A percentile compares a stretch with the other conserved stretches of the same genome.
Evolutionary conservation across 2,797 vertebrate species (phyloP).

Genomic region (Cyprinella venusta): DNA sequence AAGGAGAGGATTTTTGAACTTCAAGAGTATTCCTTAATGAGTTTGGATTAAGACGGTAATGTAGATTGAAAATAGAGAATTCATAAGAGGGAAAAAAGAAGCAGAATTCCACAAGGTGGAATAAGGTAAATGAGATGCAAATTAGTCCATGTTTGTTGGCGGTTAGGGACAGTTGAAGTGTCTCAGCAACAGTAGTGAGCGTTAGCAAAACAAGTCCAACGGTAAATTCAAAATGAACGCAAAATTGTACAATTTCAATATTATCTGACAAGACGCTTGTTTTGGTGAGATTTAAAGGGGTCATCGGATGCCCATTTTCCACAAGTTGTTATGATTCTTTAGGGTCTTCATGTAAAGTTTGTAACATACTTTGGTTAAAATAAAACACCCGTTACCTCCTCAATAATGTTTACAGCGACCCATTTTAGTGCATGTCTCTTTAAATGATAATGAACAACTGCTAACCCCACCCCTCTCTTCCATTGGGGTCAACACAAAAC

Average conservation of each 20-base stretch:
- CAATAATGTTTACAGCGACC: too few relatives aligned
- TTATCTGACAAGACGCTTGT: neutral
- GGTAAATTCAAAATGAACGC: neutral
- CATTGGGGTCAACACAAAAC: too few relatives aligned
- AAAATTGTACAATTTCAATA: neutral
- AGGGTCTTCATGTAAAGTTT: too few relatives aligned
- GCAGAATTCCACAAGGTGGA: constrained; percentile 63
- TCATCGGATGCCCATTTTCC: too few relatives aligned
- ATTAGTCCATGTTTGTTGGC: constrained; percentile 71
- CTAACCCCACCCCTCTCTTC: too few relatives aligned
- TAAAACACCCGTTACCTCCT: too few relatives aligned
- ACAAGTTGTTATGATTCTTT: too few relatives aligned
- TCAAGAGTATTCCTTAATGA: constrained; percentile 70
- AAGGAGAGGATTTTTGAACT: constrained; percentile 62
- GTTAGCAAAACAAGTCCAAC: constrained; percentile 69
- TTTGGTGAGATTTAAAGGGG: neutral
- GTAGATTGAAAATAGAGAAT: constrained; percentile 58
- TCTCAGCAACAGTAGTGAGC: constrained; percentile 65
- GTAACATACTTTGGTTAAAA: too few relatives aligned
- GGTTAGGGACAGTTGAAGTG: constrained; percentile 68
- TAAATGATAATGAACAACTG: too few relatives aligned
- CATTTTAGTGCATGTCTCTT: too few relatives aligned
- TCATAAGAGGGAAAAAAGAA: constrained; percentile 36
- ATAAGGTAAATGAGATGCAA: constrained; percentile 76
- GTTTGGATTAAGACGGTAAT: constrained; percentile 67